phyloP scores from a whole-genome alignment of 2,888 invertebrate species.

The Ochlodes sylvanus region DNA sequence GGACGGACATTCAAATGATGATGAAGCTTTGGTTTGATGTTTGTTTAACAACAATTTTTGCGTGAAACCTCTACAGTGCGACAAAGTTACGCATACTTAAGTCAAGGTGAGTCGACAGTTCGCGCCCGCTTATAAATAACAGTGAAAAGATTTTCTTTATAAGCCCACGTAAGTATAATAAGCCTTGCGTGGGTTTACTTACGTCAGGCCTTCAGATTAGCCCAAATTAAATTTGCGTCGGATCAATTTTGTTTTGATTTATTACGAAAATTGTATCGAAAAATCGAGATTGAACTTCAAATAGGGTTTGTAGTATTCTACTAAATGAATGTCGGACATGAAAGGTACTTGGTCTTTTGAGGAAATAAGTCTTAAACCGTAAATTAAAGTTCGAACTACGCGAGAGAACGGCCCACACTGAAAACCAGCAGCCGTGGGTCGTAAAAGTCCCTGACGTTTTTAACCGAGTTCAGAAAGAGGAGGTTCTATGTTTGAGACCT shows the following conservation, averaged over 20 bases:
- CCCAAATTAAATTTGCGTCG: neutral
- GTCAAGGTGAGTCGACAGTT: constrained; percentile 31
- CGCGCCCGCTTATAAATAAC: constrained; percentile 21
- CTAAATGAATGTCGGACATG: too few relatives aligned
- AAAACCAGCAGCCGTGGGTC: too few relatives aligned
- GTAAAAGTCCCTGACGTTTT: too few relatives aligned
- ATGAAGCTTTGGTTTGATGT: constrained; percentile 7
- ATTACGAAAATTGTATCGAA: too few relatives aligned
- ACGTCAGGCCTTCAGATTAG: constrained; percentile 14
- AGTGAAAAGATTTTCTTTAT: constrained; percentile 30
- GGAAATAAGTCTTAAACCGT: too few relatives aligned
- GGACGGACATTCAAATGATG: neutral
- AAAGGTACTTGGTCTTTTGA: too few relatives aligned
- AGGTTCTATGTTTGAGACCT: too few relatives aligned
- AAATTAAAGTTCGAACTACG: too few relatives aligned
- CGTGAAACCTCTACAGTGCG: constrained; percentile 29
- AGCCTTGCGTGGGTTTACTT: constrained; percentile 11
- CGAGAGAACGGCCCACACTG: too few relatives aligned
- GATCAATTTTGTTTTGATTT: neutral
- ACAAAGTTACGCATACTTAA: constrained; percentile 27
- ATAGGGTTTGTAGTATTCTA: too few relatives aligned
- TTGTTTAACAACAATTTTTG: constrained; percentile 11
- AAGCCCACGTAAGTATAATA: constrained; percentile 29
- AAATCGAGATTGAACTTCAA: too few relatives aligned
- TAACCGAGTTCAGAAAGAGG: too few relatives aligned